A percentile compares a stretch with the other conserved stretches of the same genome.
Conservation (phyloP, 1,140 invertebrate genomes). For the Heterodera schachtii region DNA sequence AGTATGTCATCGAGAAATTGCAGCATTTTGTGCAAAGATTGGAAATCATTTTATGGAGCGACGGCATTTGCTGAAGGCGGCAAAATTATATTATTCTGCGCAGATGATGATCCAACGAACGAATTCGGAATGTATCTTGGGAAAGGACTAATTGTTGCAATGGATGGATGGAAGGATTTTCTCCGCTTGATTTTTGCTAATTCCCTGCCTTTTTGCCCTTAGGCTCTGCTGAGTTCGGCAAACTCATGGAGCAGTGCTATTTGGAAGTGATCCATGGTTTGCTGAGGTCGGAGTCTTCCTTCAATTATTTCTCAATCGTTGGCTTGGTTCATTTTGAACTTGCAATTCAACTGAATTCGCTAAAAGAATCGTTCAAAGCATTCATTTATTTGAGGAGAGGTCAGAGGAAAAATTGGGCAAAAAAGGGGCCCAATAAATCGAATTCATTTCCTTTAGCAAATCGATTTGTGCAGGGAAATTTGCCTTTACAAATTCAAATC, state of each 20-base stretch:
- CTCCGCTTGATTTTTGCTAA: neutral
- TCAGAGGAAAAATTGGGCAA: neutral
- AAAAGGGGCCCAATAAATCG: neutral
- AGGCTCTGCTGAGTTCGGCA: slow-evolving; percentile 12
- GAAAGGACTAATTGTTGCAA: neutral
- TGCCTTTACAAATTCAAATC: neutral
- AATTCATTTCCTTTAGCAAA: slow-evolving; percentile 5
- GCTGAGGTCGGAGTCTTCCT: neutral
- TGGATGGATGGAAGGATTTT: neutral
- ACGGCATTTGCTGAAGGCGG: slow-evolving; percentile 28
- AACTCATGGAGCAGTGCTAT: slow-evolving; percentile 28
- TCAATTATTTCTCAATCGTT: slow-evolving; percentile 2
- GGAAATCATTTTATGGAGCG: neutral
- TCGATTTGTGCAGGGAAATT: slow-evolving; percentile 9
- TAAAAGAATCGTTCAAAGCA: neutral
- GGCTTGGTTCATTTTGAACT: slow-evolving; percentile 20
- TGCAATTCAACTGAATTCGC: neutral
- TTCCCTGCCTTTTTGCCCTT: neutral
- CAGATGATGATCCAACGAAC: slow-evolving; percentile 12
- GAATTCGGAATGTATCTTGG: neutral
- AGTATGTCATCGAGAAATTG: slow-evolving; percentile 29
- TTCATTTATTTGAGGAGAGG: slow-evolving; percentile 26
- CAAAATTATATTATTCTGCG: slow-evolving; percentile 10
- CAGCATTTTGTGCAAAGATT: slow-evolving; percentile 21
- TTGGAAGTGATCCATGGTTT: neutral